Percentiles rank a stretch among this genome's conserved stretches.
These are phyloP conservation scores for Pilophorus perplexus DNA, from an alignment of 2,888 invertebrate species.

Conservation along the genomic window DNA sequence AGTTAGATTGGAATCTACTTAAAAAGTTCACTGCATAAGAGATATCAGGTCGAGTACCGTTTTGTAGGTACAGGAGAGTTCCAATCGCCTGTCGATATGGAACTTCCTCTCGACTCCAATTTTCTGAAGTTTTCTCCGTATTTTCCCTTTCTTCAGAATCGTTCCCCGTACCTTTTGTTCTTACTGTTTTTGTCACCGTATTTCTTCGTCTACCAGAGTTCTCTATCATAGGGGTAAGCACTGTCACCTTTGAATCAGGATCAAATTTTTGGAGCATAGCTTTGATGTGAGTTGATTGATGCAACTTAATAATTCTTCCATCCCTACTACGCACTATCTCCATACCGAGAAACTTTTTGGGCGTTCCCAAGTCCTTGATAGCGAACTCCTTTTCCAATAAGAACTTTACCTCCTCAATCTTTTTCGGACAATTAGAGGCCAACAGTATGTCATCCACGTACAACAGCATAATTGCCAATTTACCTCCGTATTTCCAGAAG, in stretches of 20 bases:
- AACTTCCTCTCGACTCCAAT: neutral
- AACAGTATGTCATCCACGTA: too few species aligned
- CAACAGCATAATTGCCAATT: too few species aligned
- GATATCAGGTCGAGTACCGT: constrained; percentile 22
- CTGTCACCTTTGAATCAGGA: neutral
- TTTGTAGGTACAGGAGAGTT: constrained; percentile 9
- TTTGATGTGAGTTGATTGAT: neutral
- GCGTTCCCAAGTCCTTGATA: neutral
- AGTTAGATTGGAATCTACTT: neutral
- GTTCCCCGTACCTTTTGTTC: too few species aligned
- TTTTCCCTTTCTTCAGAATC: too few species aligned
- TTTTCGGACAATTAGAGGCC: too few species aligned
- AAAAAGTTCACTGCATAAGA: constrained; percentile 7
- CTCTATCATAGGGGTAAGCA: neutral
- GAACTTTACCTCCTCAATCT: too few species aligned
- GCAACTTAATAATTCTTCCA: neutral
- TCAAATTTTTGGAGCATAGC: constrained; percentile 2
- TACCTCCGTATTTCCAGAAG: neutral
- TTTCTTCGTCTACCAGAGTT: too few species aligned
- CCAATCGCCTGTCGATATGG: constrained; percentile 18
- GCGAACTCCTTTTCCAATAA: neutral
- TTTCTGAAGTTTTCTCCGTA: too few species aligned
- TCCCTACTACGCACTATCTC: neutral
- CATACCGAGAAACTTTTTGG: constrained; percentile 5
- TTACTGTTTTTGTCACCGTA: too few species aligned